Evolutionary conservation across 64 coral and sea anemone species (phyloP), one percentile per base, ranked within the genome.

Genomic region (Actinia tenebrosa): DNA sequence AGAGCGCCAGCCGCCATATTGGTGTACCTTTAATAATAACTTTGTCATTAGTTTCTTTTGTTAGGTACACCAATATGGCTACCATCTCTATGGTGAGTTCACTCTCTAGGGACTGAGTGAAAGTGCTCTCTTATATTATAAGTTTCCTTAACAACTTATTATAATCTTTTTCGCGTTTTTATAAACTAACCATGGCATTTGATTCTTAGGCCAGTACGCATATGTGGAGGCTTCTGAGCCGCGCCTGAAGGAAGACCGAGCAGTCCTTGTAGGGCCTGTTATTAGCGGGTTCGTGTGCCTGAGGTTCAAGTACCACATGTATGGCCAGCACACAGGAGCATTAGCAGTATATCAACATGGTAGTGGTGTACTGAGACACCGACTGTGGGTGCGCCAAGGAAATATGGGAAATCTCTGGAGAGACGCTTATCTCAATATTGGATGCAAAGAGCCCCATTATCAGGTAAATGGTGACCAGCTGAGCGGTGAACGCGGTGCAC

Each of bases 231-330:
- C 90, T 27, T 92, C 90, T 23, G 90, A 92, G 79, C 90, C 90
- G 22, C 85, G 78, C 2, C 45, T 47, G 18, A 8, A 47, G 1
- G 78, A 78, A 59, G 90, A 92, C 63, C 87, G 20, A 50, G 90
- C 90, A 13, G 61, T 82, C 25, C 27, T 92, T 10, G 44, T 83
- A 85, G 80, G 90, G 14, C 84, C 77, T 56, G 58, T 87, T 25
- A 50, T 92, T 10, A 87, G 86, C 10, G 90, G 90, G 6, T 78
- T 83, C 15, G 84, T 87, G 17, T 92, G 90, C 22, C 56, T 92
- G 79, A 64, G 90, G 45, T 92, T 92, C 63, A 92, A 54, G 79
- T 92, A 92, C 20, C 54, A 92, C 46, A 92, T 92, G 90, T 80
- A 83, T 72, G 90, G 90, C 16, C 59, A 87, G 59, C 84, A 92